Evolutionary conservation across 2,888 invertebrate genomes (phyloP).

Genomic region (Amblyteles armatorius): DNA sequence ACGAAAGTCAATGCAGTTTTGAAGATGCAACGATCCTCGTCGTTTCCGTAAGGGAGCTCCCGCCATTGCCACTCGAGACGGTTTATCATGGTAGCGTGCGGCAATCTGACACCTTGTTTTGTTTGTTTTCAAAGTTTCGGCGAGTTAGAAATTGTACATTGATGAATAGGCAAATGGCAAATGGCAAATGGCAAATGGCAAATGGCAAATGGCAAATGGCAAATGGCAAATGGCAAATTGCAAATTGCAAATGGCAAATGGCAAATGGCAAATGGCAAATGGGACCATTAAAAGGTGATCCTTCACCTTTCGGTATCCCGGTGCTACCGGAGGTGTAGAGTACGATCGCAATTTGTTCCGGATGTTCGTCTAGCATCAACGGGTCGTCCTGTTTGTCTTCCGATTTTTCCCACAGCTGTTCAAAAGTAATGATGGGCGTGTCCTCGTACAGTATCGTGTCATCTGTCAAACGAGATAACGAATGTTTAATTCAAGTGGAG

Average conservation of each 20-base stretch:
- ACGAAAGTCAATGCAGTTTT: slow-evolving; percentile 97
- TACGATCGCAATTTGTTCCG: slow-evolving; percentile 88
- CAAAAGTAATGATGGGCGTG: slow-evolving; percentile 83
- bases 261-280: no score
- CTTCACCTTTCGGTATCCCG: slow-evolving; percentile 92
- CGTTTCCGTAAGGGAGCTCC: slow-evolving; percentile 90
- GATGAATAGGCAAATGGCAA: no score
- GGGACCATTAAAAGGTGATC: not conserved
- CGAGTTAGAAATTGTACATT: not conserved
- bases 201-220: no score
- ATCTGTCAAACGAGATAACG: slow-evolving; percentile 61
- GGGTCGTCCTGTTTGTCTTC: slow-evolving; percentile 83
- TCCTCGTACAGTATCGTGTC: slow-evolving; percentile 75
- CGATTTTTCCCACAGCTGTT: slow-evolving; percentile 86
- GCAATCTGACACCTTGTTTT: slow-evolving; percentile 90
- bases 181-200: no score
- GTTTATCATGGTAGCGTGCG: slow-evolving; percentile 92
- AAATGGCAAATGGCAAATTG: no score
- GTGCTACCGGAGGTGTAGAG: slow-evolving; percentile 96
- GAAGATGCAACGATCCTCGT: slow-evolving; percentile 91
- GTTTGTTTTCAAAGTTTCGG: not conserved
- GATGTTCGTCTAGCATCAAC: slow-evolving; percentile 84
- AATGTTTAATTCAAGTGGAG: not conserved
- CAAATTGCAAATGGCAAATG: no score
- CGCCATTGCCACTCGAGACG: slow-evolving; percentile 96